Evolutionary conservation across 2,797 vertebrate genomes (phyloP), one percentile per base, ranked within the genome.

Genomic region (Hippopotamyrus pictus): DNA sequence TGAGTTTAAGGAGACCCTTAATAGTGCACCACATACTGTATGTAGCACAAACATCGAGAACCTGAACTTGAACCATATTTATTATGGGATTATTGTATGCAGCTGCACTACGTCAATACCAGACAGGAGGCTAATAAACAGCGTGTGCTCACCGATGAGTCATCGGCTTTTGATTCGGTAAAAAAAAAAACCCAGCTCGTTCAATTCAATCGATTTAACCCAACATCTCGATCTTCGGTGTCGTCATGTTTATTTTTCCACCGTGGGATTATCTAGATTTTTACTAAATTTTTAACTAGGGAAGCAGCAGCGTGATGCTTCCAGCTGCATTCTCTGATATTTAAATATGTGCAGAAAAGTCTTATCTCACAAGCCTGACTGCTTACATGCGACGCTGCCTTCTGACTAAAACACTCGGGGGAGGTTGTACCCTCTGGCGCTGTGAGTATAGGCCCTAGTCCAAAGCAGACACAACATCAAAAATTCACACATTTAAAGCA

Each of bases 41-140:
- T 19, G 37, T n/a, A 79, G 73, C 73, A n/a, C 17, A 79, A 41
- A 44, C 73, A 79, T 44, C 37, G 17, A 79, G 33, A 44, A 44
- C 73, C 73, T 79, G 73, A 79, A 37, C 37, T 79, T 44, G 79
- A 84, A 84, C 82, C 82, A 50, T 84, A 84, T 50, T 48, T 48
- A 50, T 48, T 22, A 50, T 25, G 46, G 82, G 37, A 84, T 84
- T 25, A 50, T 84, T 48, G 41, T 44, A 84, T 12, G 22, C 41
- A 11, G 22, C 82, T 22, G 41, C 3, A 0, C 41, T 50, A 50
- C 82, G 9, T 46, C 82, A 50, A 84, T 50, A 50, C 9, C 41
- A 84, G 46, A 48, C 46, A 69, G 65, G 65, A 17, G 3, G 8
- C 46, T 12, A 84, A 50, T 50, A 25, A 50, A 84, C 22, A 84